These are phyloP conservation scores for Ceramica pisi DNA, from an alignment of 2,888 invertebrate genomes.

Conservation along the genomic window DNA sequence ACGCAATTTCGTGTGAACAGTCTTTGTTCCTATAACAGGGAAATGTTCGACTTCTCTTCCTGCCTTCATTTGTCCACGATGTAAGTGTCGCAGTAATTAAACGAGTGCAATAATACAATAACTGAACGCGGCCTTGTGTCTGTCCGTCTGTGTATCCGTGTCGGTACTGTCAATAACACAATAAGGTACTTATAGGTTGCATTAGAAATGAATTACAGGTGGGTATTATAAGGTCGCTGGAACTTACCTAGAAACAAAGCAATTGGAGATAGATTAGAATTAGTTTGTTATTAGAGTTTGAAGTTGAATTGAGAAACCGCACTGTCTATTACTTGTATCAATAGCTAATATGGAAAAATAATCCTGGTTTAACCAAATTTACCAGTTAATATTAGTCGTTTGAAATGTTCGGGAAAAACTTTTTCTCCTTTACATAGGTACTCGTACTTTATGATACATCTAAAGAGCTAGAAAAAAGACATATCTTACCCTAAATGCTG, in stretches of 20 bases:
- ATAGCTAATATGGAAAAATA: too few relatives aligned
- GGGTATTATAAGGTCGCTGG: neutral
- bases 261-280: too few relatives aligned
- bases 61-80: constrained; percentile 44
- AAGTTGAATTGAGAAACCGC: neutral
- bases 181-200: constrained; percentile 10
- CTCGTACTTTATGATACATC: too few relatives aligned
- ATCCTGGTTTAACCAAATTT: too few relatives aligned
- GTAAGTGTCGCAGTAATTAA: constrained; percentile 36
- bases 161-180: constrained; percentile 29
- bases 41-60: constrained; percentile 52
- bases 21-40: constrained; percentile 45
- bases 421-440: too few relatives aligned
- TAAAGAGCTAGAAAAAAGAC: too few relatives aligned
- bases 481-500: too few relatives aligned
- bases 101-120: constrained; percentile 31
- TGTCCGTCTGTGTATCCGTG: constrained; percentile 72
- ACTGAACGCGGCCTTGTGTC: constrained; percentile 66
- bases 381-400: too few relatives aligned
- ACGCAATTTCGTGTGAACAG: constrained; percentile 35
- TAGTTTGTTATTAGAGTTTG: too few relatives aligned
- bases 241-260: neutral
- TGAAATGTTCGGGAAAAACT: too few relatives aligned
- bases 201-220: constrained; percentile 14
- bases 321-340: neutral